A percentile compares a stretch with the other conserved stretches of the same genome.
Evolutionary conservation across 2,797 vertebrate species (phyloP).

Genomic region (Agapornis canus): DNA sequence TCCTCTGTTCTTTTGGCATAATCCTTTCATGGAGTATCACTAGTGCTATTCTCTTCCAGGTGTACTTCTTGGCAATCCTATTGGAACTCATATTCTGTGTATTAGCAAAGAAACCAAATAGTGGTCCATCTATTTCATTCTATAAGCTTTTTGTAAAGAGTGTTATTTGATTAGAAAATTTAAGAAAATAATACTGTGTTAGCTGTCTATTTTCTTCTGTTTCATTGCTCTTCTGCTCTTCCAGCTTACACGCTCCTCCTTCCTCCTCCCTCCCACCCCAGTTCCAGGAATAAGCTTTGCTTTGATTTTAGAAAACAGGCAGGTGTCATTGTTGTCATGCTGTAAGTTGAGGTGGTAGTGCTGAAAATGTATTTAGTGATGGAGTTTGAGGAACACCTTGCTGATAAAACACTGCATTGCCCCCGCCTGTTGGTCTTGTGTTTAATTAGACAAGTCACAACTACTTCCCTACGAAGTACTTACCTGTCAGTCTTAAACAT

Average conservation of each 20-base stretch:
- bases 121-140: neutral
- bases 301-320: neutral
- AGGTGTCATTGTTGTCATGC: neutral
- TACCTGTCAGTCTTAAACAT: neutral
- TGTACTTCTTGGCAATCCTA: neutral
- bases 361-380: neutral
- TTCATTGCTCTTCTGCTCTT: neutral
- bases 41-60: neutral
- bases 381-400: neutral
- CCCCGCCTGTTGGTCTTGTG: neutral
- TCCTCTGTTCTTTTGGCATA: neutral
- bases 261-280: accelerated
- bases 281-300: neutral
- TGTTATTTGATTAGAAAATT: neutral
- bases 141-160: neutral
- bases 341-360: neutral
- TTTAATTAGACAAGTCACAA: neutral
- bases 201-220: neutral
- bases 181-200: neutral
- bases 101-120: neutral
- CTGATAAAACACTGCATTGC: neutral
- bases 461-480: neutral
- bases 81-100: neutral
- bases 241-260: neutral
- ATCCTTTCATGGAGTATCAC: neutral